phyloP scores from a whole-genome alignment of 2,113 vertebrate genomes.

The Anhinga anhinga region DNA sequence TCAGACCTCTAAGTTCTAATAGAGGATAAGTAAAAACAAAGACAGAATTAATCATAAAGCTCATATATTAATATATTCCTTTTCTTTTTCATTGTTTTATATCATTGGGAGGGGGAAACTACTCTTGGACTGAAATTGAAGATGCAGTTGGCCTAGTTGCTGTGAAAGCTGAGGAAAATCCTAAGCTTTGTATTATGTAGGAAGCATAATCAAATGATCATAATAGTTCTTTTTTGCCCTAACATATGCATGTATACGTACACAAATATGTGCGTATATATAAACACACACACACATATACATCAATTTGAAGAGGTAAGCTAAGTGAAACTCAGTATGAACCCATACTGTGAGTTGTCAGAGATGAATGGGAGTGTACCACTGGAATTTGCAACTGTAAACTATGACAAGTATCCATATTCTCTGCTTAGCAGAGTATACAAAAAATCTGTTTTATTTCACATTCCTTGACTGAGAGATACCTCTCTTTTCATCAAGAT shows the following conservation, averaged over 20 bases:
- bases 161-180: neutral
- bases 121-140: neutral
- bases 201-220: neutral
- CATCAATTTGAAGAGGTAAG: neutral
- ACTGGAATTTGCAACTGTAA: neutral
- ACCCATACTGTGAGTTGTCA: neutral
- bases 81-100: neutral
- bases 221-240: neutral
- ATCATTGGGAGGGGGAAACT: neutral
- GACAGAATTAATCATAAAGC: neutral
- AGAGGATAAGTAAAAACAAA: neutral
- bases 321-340: neutral
- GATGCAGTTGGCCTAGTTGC: neutral
- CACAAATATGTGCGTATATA: neutral
- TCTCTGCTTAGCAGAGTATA: neutral
- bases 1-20: neutral
- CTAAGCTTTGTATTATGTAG: neutral
- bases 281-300: too few relatives aligned
- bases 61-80: neutral
- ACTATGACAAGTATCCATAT: neutral
- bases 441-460: neutral
- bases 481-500: neutral
- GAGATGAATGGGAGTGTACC: neutral
- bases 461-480: neutral
- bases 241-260: neutral